Percentiles rank a stretch among this genome's conserved stretches.
Conservation (phyloP, 2,113 vertebrate genomes). For the Bostrychus sinensis region DNA sequence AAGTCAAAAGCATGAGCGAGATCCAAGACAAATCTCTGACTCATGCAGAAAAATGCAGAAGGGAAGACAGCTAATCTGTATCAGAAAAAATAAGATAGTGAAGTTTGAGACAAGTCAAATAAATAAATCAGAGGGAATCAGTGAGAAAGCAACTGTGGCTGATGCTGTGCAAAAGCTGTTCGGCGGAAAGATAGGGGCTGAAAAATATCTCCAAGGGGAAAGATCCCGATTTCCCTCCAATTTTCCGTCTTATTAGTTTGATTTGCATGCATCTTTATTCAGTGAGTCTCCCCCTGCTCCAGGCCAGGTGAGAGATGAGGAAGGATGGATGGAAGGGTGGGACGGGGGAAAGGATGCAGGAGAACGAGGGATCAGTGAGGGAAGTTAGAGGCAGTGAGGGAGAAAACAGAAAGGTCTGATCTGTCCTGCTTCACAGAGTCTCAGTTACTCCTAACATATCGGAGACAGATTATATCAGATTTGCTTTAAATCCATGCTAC, state of each 20-base stretch:
- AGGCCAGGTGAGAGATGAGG: constrained; percentile 39
- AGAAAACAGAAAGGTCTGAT: constrained; percentile 11
- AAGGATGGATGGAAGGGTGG: constrained; percentile 1
- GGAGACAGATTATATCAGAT: too few relatives aligned
- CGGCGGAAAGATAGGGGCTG: constrained; percentile 13
- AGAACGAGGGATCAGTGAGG: constrained; percentile 18
- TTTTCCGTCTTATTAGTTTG: constrained; percentile 58
- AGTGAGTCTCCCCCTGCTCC: constrained; percentile 27
- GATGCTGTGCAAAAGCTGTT: constrained; percentile 19
- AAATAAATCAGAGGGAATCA: constrained; percentile 20
- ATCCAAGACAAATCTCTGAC: constrained; percentile 3
- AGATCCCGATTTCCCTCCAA: constrained; percentile 35
- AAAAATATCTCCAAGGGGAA: constrained; percentile 45
- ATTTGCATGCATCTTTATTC: constrained; percentile 62
- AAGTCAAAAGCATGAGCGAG: constrained; percentile 22
- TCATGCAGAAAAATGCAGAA: constrained; percentile 11
- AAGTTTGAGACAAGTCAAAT: constrained; percentile 17
- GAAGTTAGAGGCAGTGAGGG: neutral
- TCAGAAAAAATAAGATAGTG: constrained; percentile 17
- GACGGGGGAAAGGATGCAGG: constrained; percentile 9
- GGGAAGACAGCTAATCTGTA: constrained; percentile 17
- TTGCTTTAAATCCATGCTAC: too few relatives aligned
- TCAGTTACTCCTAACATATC: too few relatives aligned
- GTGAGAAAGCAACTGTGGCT: constrained; percentile 10
- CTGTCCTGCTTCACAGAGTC: constrained; percentile 44